A percentile compares a stretch with the other conserved stretches of the same genome.
Conservation (phyloP, 2,888 invertebrate genomes). For the Nasonia oneida region DNA sequence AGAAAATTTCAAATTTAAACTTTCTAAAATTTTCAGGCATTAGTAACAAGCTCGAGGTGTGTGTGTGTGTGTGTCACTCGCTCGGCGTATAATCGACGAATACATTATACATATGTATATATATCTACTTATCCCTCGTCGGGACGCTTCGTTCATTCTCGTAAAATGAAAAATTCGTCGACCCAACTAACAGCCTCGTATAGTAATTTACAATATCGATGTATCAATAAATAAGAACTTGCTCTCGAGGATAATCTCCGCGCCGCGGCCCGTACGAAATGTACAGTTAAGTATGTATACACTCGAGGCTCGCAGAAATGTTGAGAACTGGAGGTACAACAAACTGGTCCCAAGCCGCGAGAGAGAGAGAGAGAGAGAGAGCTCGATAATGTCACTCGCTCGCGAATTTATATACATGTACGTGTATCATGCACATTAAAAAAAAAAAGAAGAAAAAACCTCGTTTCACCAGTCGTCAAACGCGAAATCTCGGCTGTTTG, state of each 20-base stretch:
- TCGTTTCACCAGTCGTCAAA: background rate
- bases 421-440: background rate
- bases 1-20: conserved; percentile 34
- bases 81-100: too few relatives aligned
- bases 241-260: too few relatives aligned
- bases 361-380: background rate
- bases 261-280: background rate
- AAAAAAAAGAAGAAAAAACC: background rate
- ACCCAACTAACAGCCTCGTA: background rate
- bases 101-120: background rate
- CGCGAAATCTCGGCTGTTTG: background rate
- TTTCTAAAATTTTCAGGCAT: conserved; percentile 21
- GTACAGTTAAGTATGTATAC: conserved; percentile 34
- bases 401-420: background rate
- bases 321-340: conserved; percentile 26
- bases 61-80: too few relatives aligned
- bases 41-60: background rate
- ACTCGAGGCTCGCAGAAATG: background rate
- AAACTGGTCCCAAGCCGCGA: conserved; percentile 22
- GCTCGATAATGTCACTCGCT: conserved; percentile 10
- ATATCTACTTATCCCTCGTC: background rate
- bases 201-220: background rate
- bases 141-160: too few relatives aligned
- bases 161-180: background rate
- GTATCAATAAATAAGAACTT: background rate